A percentile compares a stretch with the other conserved stretches of the same genome.
phyloP scores from a whole-genome alignment of 2,797 vertebrate species.

The Dendrocincla fuliginosa region DNA sequence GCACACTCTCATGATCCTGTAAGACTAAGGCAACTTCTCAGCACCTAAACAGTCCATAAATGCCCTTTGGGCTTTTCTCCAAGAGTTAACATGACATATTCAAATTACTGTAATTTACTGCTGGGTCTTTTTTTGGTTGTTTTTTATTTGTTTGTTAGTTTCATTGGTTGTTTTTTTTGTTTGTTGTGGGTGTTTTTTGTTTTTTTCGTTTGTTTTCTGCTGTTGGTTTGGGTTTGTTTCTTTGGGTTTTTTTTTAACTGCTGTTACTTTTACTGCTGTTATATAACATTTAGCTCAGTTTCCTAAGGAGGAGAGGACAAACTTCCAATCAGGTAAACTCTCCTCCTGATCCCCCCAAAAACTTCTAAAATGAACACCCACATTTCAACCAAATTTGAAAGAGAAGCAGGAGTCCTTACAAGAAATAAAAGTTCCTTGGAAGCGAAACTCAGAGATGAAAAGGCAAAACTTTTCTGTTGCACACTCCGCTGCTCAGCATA shows the following conservation, averaged over 20 bases:
- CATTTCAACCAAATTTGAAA: not conserved
- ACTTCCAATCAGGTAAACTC: not conserved
- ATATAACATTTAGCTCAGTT: not conserved
- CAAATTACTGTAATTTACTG: not conserved
- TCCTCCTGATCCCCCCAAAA: not conserved
- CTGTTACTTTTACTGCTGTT: not conserved
- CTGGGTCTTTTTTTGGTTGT: not conserved
- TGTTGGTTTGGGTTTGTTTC: too few relatives aligned
- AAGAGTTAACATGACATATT: not conserved
- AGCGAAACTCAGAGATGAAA: not conserved
- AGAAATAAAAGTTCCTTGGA: not conserved
- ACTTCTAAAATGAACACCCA: not conserved
- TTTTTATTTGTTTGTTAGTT: not conserved
- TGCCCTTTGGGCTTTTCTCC: not conserved
- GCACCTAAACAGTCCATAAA: not conserved
- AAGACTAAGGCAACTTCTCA: not conserved
- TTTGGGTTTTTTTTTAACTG: not conserved
- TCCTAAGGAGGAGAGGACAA: not conserved
- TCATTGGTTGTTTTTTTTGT: not conserved
- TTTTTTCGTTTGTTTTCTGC: too few relatives aligned
- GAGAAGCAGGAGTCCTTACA: not conserved
- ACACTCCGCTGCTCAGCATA: too few relatives aligned
- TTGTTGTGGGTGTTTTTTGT: not conserved
- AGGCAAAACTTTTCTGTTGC: not conserved
- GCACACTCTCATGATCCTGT: not conserved